Base-by-base conservation (phyloP, 2,797 vertebrate species). In the Notamacropus eugenii region DNA sequence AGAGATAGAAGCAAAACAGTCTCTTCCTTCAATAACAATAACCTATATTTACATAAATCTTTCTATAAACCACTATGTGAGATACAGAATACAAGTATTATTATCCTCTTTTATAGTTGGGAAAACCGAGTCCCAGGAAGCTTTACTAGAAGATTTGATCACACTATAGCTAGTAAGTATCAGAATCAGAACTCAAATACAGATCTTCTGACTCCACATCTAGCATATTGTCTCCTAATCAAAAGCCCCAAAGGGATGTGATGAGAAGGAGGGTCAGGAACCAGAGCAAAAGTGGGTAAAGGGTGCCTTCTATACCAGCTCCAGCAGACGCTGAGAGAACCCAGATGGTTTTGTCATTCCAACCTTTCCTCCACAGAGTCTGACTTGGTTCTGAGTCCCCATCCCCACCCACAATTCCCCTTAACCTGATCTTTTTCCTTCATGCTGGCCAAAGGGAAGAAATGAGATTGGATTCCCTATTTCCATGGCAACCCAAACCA, bases 401-500 rank as follows among this genome's bases (percentile, higher is more conserved):
- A 40, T 40, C 46, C 24, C 91, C 91, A 29, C 1, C 5, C 28
- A 87, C 54, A 67, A 19, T 6, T 19, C 90, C 54, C 57, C 57
- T 82, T 50, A 58, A 82, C 19, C 55, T 93, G 54, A 62, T 94
- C 90, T 92, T 40, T 92, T 67, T 92, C 94, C 40, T 95, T 57
- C 52, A 90, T 46, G 50, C 12, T 56, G 90, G 93, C 5, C 1
- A 93, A 50, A 29, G 62, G 8, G 59, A 92, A 34, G 22, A 93
- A 95, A 0, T 59, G 90, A 96, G 74, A 29, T 82, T 12, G 6
- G 55, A 22, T 62, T 40, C 40, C 57, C 56, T 57, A 40, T 96
- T 95, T 94, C 95, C 92, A 96, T 55, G n/a, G 91, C 91, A 92
- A 97, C 90, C 34, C 92, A 55, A 95, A 67, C 57, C 34, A 13